Conservation (phyloP, 2,888 invertebrate genomes). For the Nemotelus pantherinus region DNA sequence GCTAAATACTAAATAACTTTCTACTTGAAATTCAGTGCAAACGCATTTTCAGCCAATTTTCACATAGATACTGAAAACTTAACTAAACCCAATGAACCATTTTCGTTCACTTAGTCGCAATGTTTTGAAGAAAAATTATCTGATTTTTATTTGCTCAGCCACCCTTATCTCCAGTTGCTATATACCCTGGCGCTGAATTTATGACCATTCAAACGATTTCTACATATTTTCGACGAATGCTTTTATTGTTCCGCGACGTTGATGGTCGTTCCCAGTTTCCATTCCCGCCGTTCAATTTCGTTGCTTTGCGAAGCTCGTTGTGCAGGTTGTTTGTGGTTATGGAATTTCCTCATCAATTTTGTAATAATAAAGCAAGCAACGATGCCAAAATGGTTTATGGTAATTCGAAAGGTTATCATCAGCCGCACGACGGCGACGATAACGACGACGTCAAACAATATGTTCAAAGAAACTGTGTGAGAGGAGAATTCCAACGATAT, state of each 20-base stretch:
- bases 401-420: conserved; percentile 33
- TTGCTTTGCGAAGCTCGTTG: not conserved
- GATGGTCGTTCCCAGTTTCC: not conserved
- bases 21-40: too few relatives aligned
- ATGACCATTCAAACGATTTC: conserved; percentile 38
- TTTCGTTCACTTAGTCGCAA: too few relatives aligned
- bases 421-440: not conserved
- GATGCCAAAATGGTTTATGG: conserved; percentile 29
- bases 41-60: too few relatives aligned
- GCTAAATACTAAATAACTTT: too few relatives aligned
- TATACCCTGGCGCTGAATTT: conserved; percentile 29
- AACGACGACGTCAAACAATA: too few relatives aligned
- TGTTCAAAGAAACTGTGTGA: too few relatives aligned
- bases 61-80: too few relatives aligned
- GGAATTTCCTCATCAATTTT: conserved; percentile 37
- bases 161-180: not conserved
- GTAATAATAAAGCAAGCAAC: conserved; percentile 30
- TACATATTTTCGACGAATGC: conserved; percentile 35
- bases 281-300: not conserved
- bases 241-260: conserved; percentile 19
- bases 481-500: too few relatives aligned
- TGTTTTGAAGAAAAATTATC: too few relatives aligned
- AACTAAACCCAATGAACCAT: too few relatives aligned
- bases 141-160: too few relatives aligned
- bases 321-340: conserved; percentile 25